Base-by-base conservation (phyloP, 2,888 invertebrate species). In the Deilephila elpenor region DNA sequence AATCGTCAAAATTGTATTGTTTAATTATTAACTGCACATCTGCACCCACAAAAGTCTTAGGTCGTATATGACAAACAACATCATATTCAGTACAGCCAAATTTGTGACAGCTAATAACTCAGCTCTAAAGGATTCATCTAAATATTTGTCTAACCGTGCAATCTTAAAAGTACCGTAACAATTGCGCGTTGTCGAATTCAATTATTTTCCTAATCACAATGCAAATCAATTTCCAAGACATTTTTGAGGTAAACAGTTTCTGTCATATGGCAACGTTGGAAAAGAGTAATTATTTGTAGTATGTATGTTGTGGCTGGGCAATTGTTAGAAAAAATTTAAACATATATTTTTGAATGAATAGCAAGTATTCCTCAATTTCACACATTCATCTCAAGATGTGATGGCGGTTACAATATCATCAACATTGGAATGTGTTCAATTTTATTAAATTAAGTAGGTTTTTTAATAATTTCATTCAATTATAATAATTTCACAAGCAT, bases 181-280 rank as follows among this genome's bases (percentile, higher is more conserved):
- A 67, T 67, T 67, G 64, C 72, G 67, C 29, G 59, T 37, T 67
- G 37, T 73, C 19, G 14, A 73, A 56, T 7, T 53, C 34, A n/a
- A 64, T 59, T 59, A 34, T 37, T 14, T n/a, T 64, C 59, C 56
- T 37, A 73, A 56, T 75, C 64, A 75, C 75, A 75, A 74, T 73
- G 74, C 74, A 78, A 74, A 72, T 72, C 74, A 76, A 60, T 75
- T 73, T 75, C 83, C 82, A 86, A 88, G 88, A 86, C 83, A 84
- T 82, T 67, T 86, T 84, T 88, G 91, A 92, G 92, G 93, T 91
- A 92, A 92, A 88, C 85, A 91, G 91, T 90, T 91, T 86, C 87
- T 86, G 86, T 81, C 83, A 88, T 93, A 94, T 93, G 93, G 93
- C 94, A 94, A 93, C 92, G 86, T 83, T 84, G 87, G 89, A 91